These are phyloP conservation scores for Hyaena hyaena DNA, from an alignment of 2,113 vertebrate species.

Conservation along the genomic window DNA sequence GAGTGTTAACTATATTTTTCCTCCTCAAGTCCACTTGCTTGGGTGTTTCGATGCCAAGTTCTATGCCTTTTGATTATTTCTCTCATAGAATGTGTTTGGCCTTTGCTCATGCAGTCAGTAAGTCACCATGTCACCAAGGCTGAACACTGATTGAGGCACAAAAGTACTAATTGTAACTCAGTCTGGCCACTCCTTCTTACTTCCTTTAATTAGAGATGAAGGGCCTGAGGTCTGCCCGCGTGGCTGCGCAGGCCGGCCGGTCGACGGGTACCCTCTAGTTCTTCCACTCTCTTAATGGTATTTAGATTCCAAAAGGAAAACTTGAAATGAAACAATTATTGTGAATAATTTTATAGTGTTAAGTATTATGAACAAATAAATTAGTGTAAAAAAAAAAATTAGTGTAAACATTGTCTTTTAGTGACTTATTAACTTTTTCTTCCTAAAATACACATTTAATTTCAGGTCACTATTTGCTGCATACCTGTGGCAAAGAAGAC, in stretches of 20 bases:
- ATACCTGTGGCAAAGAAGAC: background rate
- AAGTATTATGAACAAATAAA: background rate
- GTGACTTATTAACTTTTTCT: background rate
- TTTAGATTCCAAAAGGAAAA: background rate
- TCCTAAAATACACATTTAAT: slow-evolving; percentile 26
- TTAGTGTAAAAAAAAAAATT: background rate
- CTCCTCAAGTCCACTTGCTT: background rate
- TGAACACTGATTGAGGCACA: background rate
- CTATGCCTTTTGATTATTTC: background rate
- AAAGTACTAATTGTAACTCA: background rate
- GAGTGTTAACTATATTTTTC: background rate
- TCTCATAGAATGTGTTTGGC: background rate
- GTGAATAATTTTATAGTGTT: background rate
- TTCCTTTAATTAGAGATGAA: background rate
- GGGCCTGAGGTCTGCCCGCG: background rate
- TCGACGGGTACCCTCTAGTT: background rate
- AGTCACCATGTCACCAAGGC: background rate
- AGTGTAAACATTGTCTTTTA: background rate
- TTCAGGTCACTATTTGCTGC: background rate
- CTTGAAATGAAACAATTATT: slow-evolving; percentile 31
- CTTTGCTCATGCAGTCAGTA: background rate
- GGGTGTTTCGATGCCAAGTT: background rate
- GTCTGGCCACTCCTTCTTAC: background rate
- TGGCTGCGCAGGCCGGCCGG: background rate
- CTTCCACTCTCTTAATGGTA: background rate